A percentile compares a stretch with the other conserved stretches of the same genome.
Evolutionary conservation across 2,113 vertebrate genomes (phyloP).

Genomic region (Urocolius indicus): DNA sequence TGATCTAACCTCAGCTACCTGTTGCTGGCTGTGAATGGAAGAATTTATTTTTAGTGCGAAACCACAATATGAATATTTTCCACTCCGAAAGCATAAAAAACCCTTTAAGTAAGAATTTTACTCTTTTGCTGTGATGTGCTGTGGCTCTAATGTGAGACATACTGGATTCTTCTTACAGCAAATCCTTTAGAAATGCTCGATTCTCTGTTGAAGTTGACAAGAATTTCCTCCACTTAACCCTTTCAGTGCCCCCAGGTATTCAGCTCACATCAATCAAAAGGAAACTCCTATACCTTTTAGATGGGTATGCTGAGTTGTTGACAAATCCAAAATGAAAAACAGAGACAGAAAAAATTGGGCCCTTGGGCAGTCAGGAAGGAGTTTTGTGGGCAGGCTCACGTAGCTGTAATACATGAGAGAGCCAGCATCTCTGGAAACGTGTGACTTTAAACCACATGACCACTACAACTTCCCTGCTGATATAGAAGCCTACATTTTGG

Average conservation of each 20-base stretch:
- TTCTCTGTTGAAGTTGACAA: conserved; percentile 54
- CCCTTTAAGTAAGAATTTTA: conserved; percentile 51
- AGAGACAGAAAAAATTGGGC: background rate
- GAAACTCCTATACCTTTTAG: background rate
- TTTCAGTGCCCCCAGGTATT: background rate
- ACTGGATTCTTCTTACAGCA: conserved; percentile 40
- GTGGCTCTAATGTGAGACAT: conserved; percentile 45
- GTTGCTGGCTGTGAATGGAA: conserved; percentile 69
- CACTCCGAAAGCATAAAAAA: conserved; percentile 51
- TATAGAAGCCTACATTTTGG: rapidly evolving
- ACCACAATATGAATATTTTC: conserved; percentile 66
- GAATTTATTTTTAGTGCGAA: conserved; percentile 54
- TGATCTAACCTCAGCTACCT: conserved; percentile 58
- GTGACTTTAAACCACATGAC: background rate
- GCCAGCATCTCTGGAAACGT: background rate
- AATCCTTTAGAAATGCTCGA: conserved; percentile 42
- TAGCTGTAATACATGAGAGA: background rate
- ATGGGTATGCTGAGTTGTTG: background rate
- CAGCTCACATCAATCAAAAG: conserved; percentile 44
- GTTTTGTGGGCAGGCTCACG: background rate
- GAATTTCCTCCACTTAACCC: conserved; percentile 60
- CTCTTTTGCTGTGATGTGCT: conserved; percentile 34
- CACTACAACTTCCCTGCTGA: too few species aligned
- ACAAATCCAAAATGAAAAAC: conserved; percentile 41
- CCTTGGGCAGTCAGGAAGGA: background rate